Base-by-base conservation (phyloP, 2,113 vertebrate species). In the Amblyopsis rosae region DNA sequence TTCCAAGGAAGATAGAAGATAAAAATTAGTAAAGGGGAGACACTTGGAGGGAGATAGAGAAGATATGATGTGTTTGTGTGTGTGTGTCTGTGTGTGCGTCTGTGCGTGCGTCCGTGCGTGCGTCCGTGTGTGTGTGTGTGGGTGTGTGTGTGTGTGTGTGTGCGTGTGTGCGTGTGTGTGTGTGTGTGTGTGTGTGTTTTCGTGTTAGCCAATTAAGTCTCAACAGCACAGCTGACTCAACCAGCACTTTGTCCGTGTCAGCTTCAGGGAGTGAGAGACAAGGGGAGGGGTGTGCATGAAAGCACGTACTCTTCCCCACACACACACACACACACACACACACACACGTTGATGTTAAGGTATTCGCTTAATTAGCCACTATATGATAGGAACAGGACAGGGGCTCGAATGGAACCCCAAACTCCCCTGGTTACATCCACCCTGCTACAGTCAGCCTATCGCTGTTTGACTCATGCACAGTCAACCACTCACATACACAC, bases 191-290 rank as follows among this genome's bases (percentile, higher is more conserved):
- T 62, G 59, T 62, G 58, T 60, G 32, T 60, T 50, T 45, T 15
- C 16, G 12, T 41, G 35, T 48, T 62, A 48, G 9, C 71, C 13
- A 72, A 77, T 81, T 75, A 73, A 74, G 49, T 70, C 67, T 62
- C 72, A 62, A 71, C 51, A 76, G 69, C 73, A 62, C 7, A 26
- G 1, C 10, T 86, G 76, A 85, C 41, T 75, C 72, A 82, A 19
- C 41, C 9, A 6, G 66, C 79, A 70, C 53, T 64, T 78, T 73
- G 60, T 73, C 62, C 72, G 59, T 26, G 72, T 81, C 65, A 61
- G 12, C 6, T 1, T 69, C 46, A 65, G 59, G 45, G 73, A 12
- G 70, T 77, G 78, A 70, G 67, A 76, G 68, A 72, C n/a, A 0
- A 47, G 48, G 61, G 17, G 35, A 9, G 54, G 11, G 9, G 48